Percentiles rank a stretch among this genome's conserved stretches.
phyloP scores from a whole-genome alignment of 2,113 vertebrate genomes.

The Rhipidura dahli region DNA sequence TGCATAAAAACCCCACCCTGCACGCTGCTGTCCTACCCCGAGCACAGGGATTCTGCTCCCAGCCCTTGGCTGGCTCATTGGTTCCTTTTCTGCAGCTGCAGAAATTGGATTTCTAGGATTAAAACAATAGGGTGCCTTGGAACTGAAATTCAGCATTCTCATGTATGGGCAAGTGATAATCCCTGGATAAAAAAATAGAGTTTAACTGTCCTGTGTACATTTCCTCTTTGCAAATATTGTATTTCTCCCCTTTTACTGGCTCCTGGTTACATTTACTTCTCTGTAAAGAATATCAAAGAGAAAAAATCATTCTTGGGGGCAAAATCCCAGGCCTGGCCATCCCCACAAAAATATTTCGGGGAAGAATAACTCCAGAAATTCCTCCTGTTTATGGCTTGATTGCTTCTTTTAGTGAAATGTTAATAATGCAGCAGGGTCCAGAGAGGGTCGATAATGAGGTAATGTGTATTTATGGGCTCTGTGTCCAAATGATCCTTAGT shows the following conservation, averaged over 20 bases:
- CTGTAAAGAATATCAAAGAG: background rate
- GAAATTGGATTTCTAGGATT: background rate
- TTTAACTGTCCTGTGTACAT: background rate
- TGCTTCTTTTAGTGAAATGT: slow-evolving; percentile 38
- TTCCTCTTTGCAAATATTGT: background rate
- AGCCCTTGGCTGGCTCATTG: background rate
- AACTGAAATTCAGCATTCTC: background rate
- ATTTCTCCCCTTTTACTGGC: background rate
- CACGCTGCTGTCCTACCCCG: background rate
- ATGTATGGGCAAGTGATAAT: background rate
- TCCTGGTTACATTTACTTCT: background rate
- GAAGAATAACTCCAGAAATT: background rate
- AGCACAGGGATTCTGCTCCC: background rate
- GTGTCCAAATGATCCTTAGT: slow-evolving; percentile 37
- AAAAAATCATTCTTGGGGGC: background rate
- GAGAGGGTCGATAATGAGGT: slow-evolving; percentile 48
- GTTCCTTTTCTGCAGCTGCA: background rate
- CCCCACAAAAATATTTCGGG: background rate
- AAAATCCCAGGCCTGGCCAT: background rate
- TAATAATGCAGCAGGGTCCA: slow-evolving; percentile 39
- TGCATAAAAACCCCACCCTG: background rate
- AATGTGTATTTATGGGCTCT: slow-evolving; percentile 55
- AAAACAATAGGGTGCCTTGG: background rate
- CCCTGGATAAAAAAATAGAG: background rate
- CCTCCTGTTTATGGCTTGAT: slow-evolving; percentile 28